Evolutionary conservation across 2,888 invertebrate genomes (phyloP), one percentile per base, ranked within the genome.

Genomic region (Drosophila histrio): DNA sequence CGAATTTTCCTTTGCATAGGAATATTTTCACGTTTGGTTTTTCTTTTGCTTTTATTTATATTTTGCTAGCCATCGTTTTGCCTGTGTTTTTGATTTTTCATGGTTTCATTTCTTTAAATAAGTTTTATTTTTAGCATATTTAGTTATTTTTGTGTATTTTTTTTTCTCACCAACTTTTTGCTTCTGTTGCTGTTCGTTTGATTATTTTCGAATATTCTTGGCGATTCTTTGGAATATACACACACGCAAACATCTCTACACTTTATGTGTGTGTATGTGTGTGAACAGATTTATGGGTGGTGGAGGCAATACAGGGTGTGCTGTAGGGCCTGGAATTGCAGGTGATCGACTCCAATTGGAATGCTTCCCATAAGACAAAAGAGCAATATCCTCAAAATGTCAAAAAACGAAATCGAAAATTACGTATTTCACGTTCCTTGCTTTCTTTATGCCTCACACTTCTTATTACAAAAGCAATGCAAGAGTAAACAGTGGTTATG

Each of bases 81-180:
- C 63, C 59, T 73, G 67, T 78, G 72, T 77, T 80, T 78, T 83
- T 86, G 76, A 78, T 75, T 77, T 87, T 90, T 90, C 90, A 90
- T 90, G 90, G 90, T 89, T 90, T 90, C 90, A 90, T 90, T 89
- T 90, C 90, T 90, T 90, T 89, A 90, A 90, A 90, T 90, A 90
- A 87, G 79, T 82, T 87, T 85, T 90, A 90, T 90, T 90, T 90
- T 87, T 90, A 90, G 90, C 73, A 76, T 65, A 77, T 89, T 88
- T 72, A 77, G 88, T 88, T 90, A 89, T 89, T 87, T 85, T 86
- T 79, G 88, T 87, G 75, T 82, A 60, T 87, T 39, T 61, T 72
- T 65, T 77, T 68, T 78, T 47, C 72, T 64, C 83, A 82, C 77
- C 63, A 77, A 66, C 34, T 49, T 69, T 79, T 72, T 67, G 60